Conservation (phyloP, 2,888 invertebrate species). For the Hanleya hanleyi region DNA sequence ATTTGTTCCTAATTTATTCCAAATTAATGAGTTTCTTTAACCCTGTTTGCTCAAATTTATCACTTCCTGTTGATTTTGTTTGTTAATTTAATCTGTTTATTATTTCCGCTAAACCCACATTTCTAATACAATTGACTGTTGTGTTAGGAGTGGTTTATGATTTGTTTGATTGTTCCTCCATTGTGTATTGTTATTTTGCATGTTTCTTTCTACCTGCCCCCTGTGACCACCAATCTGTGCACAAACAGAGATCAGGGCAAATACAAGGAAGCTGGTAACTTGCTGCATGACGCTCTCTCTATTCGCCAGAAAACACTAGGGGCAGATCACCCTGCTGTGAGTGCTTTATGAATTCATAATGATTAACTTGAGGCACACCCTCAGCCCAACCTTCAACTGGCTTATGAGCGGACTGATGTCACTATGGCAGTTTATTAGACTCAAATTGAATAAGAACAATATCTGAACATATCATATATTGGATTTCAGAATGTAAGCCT, state of each 20-base stretch:
- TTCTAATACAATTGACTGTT: too few species aligned
- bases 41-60: too few species aligned
- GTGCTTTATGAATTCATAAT: slow-evolving; percentile 48
- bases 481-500: too few species aligned
- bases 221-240: slow-evolving; percentile 32
- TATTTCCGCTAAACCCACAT: too few species aligned
- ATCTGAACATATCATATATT: too few species aligned
- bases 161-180: too few species aligned
- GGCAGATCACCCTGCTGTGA: slow-evolving; percentile 96
- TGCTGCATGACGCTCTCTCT: slow-evolving; percentile 96
- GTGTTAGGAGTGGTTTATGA: too few species aligned
- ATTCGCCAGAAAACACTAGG: slow-evolving; percentile 99
- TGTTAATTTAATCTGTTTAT: background rate
- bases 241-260: slow-evolving; percentile 93
- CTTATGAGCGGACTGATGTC: background rate
- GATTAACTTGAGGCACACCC: background rate
- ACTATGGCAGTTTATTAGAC: background rate
- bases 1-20: too few species aligned
- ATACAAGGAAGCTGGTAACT: slow-evolving; percentile 98
- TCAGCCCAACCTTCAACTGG: background rate
- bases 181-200: too few species aligned
- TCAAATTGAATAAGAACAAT: too few species aligned
- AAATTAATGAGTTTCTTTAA: too few species aligned
- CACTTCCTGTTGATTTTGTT: background rate
- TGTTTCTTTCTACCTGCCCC: background rate